Percentiles rank a stretch among this genome's conserved stretches.
Conservation (phyloP, 2,797 vertebrate species). For the Florisuga fusca region DNA sequence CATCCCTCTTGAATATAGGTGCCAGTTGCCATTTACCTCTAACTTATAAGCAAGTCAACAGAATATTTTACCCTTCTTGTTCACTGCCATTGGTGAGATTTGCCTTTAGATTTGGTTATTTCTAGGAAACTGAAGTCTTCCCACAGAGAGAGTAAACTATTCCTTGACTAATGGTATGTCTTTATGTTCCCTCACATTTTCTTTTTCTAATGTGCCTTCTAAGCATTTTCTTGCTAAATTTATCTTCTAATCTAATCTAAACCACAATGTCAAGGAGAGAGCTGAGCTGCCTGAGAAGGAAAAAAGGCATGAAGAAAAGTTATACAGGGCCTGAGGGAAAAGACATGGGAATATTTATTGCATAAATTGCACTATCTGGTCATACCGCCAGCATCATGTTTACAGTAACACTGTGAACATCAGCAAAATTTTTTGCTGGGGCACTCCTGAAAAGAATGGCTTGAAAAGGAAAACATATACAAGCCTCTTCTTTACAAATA, state of each 20-base stretch:
- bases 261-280: background rate
- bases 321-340: background rate
- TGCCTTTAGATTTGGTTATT: background rate
- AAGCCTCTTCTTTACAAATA: background rate
- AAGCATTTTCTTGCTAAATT: background rate
- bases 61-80: background rate
- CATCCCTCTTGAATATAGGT: background rate
- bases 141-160: background rate
- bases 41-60: background rate
- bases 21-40: background rate
- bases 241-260: background rate
- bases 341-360: background rate
- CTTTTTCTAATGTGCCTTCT: background rate
- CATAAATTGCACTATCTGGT: background rate
- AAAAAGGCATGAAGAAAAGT: background rate
- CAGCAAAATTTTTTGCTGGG: background rate
- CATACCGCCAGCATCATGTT: background rate
- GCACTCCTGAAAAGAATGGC: background rate
- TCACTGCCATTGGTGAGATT: background rate
- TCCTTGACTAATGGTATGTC: accelerated
- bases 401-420: background rate
- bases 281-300: background rate
- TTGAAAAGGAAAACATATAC: background rate
- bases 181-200: background rate
- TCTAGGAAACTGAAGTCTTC: background rate